phyloP scores from a whole-genome alignment of 2,888 invertebrate species.

The Campaea margaritaria region DNA sequence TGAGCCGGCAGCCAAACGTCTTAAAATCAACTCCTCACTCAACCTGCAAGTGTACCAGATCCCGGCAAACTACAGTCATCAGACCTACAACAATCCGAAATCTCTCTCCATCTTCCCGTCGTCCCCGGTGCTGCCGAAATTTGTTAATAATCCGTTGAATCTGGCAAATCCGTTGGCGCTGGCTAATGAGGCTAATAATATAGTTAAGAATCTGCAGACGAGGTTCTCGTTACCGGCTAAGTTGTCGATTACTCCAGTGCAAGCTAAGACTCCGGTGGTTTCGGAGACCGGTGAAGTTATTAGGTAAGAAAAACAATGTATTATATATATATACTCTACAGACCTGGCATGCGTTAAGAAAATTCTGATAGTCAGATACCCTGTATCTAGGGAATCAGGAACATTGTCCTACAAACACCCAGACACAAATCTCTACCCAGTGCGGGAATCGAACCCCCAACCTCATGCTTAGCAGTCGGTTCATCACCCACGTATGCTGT shows the following conservation, averaged over 20 bases:
- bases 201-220: constrained; percentile 70
- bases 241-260: constrained; percentile 70
- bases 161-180: constrained; percentile 73
- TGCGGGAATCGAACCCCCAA: too few relatives aligned
- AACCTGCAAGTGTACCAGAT: constrained; percentile 79
- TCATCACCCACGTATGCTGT: too few relatives aligned
- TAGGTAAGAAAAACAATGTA: constrained; percentile 46
- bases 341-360: too few relatives aligned
- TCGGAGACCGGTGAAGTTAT: constrained; percentile 63
- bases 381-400: too few relatives aligned
- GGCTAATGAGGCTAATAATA: constrained; percentile 60
- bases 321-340: too few relatives aligned
- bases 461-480: too few relatives aligned
- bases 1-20: constrained; percentile 68
- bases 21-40: constrained; percentile 66
- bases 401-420: too few relatives aligned
- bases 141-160: constrained; percentile 77
- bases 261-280: constrained; percentile 47
- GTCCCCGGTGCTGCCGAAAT: constrained; percentile 64
- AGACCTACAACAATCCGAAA: constrained; percentile 58
- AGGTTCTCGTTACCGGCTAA: constrained; percentile 72
- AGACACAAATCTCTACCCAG: too few relatives aligned
- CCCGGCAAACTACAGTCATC: constrained; percentile 57
- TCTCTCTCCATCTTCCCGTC: constrained; percentile 70
- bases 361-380: too few relatives aligned